A percentile compares a stretch with the other conserved stretches of the same genome.
Evolutionary conservation across 2,797 vertebrate genomes (phyloP).

Genomic region (Darevskia nairensis): DNA sequence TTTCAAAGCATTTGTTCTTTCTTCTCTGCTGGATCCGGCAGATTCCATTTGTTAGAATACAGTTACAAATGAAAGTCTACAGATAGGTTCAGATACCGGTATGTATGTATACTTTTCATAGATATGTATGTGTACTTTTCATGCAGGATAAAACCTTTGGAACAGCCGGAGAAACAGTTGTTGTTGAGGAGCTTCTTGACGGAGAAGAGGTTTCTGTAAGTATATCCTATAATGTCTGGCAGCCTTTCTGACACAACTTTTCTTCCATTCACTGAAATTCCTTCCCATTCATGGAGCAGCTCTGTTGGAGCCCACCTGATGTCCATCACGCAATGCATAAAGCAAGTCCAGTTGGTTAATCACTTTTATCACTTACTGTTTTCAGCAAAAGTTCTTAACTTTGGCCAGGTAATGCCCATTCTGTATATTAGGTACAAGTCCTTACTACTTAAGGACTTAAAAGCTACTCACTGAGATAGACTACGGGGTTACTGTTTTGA

Average conservation of each 20-base stretch:
- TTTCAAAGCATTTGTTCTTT: slow-evolving; percentile 7
- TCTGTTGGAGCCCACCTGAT: neutral
- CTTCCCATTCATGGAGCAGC: neutral
- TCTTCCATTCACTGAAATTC: neutral
- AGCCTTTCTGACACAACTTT: neutral
- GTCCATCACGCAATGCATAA: neutral
- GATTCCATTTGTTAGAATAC: neutral
- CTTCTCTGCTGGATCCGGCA: slow-evolving; percentile 2
- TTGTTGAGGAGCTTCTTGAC: slow-evolving; percentile 94
- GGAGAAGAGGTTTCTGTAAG: slow-evolving; percentile 96
- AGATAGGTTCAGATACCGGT: neutral
- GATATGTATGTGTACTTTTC: neutral
- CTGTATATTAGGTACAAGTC: neutral
- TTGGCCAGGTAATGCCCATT: neutral
- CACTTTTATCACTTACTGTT: neutral
- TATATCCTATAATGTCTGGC: slow-evolving; percentile 33
- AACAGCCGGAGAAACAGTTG: slow-evolving; percentile 91
- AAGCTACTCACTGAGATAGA: neutral
- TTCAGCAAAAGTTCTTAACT: neutral
- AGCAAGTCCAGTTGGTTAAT: neutral
- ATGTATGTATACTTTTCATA: slow-evolving; percentile 22
- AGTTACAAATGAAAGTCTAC: slow-evolving; percentile 20
- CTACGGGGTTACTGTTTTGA: neutral
- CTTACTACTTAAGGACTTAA: neutral
- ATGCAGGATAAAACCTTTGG: slow-evolving; percentile 90